Percentiles rank a stretch among this genome's conserved stretches.
Conservation (phyloP, 30 jellyfish, hydroid and myxozoan species). For the Pelagia noctiluca region DNA sequence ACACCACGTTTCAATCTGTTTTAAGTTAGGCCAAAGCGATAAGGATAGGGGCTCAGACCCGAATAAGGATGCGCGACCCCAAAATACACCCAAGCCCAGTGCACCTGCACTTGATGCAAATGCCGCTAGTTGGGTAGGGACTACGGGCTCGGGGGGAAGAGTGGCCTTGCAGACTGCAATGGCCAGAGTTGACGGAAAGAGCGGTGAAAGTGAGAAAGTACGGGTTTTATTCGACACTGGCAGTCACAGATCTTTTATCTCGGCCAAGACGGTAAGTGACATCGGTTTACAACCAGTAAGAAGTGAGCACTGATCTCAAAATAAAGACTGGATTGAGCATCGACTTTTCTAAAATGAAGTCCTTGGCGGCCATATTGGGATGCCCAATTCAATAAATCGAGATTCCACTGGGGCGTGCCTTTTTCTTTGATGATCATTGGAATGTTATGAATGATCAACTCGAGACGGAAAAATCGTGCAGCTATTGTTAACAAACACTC, state of each 20-base stretch:
- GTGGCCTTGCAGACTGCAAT: slow-evolving; percentile 3
- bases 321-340: no score
- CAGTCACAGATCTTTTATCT: slow-evolving; percentile 21
- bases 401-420: no score
- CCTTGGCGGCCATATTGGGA: no score
- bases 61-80: background rate
- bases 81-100: background rate
- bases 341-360: no score
- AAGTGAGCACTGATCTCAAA: no score
- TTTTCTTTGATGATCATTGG: no score
- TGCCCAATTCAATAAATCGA: no score
- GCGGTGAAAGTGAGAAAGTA: background rate
- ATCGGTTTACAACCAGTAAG: background rate
- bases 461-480: no score
- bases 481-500: no score
- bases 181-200: background rate
- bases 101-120: background rate
- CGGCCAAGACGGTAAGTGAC: background rate
- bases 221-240: slow-evolving; percentile 21
- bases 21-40: background rate
- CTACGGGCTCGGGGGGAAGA: background rate
- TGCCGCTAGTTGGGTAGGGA: background rate
- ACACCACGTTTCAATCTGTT: background rate
- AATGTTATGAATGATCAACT: no score
- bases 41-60: background rate